Percentiles rank a stretch among this genome's conserved stretches.
Conservation (phyloP, 2,113 vertebrate species). For the Scophthalmus maximus region DNA sequence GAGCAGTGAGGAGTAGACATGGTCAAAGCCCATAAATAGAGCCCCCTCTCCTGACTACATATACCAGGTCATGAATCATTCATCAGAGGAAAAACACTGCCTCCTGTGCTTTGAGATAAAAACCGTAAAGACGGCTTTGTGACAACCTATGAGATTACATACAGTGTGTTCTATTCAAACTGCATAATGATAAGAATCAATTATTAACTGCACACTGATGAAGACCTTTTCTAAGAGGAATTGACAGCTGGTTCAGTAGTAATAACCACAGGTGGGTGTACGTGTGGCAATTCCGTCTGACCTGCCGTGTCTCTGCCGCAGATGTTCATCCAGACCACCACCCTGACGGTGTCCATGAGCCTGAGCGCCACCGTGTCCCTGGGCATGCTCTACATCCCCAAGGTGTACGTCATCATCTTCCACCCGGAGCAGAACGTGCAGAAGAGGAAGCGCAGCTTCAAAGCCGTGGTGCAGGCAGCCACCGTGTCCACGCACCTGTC, state of each 20-base stretch:
- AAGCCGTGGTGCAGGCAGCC: conserved; percentile 80
- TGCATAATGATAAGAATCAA: conserved; percentile 2
- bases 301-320: conserved; percentile 56
- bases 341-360: conserved; percentile 91
- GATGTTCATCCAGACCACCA: conserved; percentile 94
- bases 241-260: background rate
- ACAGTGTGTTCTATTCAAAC: background rate
- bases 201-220: background rate
- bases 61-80: conserved; percentile 66
- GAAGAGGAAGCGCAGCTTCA: conserved; percentile 91
- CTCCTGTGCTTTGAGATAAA: conserved; percentile 49
- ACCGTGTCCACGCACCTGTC: conserved; percentile 81
- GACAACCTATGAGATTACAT: conserved; percentile 13
- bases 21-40: conserved; percentile 65
- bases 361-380: conserved; percentile 91
- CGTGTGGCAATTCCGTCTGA: conserved; percentile 9
- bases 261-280: background rate
- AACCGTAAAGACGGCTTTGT: conserved; percentile 26
- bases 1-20: conserved; percentile 17
- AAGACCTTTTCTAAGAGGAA: background rate
- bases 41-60: conserved; percentile 50
- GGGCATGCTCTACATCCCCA: conserved; percentile 93
- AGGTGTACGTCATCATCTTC: conserved; percentile 90
- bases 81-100: conserved; percentile 44
- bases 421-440: conserved; percentile 93